phyloP scores from a whole-genome alignment of 2,888 invertebrate genomes.

The Lamproptera curius region DNA sequence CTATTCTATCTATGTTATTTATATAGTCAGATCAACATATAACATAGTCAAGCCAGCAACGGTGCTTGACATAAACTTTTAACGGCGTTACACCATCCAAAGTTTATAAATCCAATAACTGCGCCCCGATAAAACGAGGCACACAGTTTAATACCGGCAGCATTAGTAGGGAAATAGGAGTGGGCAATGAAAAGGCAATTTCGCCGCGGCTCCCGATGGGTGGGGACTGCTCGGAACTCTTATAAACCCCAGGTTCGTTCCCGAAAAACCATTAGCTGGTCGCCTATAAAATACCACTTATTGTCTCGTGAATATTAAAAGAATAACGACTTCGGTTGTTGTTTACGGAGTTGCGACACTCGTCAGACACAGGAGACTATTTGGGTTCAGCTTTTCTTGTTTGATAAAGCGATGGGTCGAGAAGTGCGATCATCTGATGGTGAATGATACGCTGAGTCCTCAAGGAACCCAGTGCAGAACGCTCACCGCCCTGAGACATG shows the following conservation, averaged over 20 bases:
- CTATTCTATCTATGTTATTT: no score
- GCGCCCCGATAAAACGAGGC: slow-evolving; percentile 15
- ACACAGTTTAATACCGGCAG: slow-evolving; percentile 44
- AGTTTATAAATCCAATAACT: slow-evolving; percentile 8
- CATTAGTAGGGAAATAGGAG: slow-evolving; percentile 46
- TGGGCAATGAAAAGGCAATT: slow-evolving; percentile 60
- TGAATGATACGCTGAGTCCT: no score
- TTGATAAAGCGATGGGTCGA: no score
- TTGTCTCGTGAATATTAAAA: slow-evolving; percentile 45
- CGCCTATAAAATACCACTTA: slow-evolving; percentile 46
- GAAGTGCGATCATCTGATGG: no score
- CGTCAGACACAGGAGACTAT: no score
- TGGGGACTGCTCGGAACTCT: slow-evolving; percentile 30
- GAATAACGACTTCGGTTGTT: no score
- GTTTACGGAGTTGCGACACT: no score
- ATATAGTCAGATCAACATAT: no score
- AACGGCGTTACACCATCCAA: neutral
- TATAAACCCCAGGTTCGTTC: slow-evolving; percentile 38
- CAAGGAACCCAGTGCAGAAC: no score
- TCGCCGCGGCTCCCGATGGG: slow-evolving; percentile 30
- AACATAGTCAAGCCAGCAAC: no score
- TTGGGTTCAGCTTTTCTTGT: no score
- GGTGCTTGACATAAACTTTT: neutral
- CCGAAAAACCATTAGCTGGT: slow-evolving; percentile 43
- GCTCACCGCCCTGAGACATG: no score